Conservation (phyloP, 2,888 invertebrate species). For the Hypomecis punctinalis region DNA sequence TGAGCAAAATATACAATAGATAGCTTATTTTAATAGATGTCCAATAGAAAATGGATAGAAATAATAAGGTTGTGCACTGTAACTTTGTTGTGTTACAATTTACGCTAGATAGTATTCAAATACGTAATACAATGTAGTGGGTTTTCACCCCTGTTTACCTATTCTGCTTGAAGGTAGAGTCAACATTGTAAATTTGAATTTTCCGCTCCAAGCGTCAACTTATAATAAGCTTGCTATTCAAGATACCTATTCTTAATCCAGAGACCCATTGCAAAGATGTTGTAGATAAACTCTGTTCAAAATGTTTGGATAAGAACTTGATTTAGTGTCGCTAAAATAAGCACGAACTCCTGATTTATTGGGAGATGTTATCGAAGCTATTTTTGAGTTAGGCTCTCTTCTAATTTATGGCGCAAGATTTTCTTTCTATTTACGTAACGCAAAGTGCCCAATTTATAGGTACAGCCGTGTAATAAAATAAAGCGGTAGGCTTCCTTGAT, state of each 20-base stretch:
- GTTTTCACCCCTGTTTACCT: slow-evolving; percentile 7
- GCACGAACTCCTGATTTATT: slow-evolving; percentile 30
- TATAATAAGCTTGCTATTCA: slow-evolving; percentile 23
- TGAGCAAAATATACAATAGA: too few relatives aligned
- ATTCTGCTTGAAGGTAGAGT: slow-evolving; percentile 22
- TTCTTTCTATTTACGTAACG: slow-evolving; percentile 29
- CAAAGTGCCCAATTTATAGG: slow-evolving; percentile 46
- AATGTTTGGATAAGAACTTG: slow-evolving; percentile 24
- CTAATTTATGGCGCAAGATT: slow-evolving; percentile 34
- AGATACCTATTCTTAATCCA: slow-evolving; percentile 15
- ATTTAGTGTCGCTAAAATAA: slow-evolving; percentile 24
- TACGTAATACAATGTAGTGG: background rate
- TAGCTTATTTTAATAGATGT: too few relatives aligned
- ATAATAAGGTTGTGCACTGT: too few relatives aligned
- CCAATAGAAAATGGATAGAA: too few relatives aligned
- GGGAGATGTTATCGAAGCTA: slow-evolving; percentile 20
- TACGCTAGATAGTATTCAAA: too few relatives aligned
- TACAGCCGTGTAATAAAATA: slow-evolving; percentile 52
- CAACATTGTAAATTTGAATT: slow-evolving; percentile 33
- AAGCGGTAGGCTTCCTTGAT: slow-evolving; percentile 41
- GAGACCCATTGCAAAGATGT: slow-evolving; percentile 26
- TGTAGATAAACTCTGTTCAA: slow-evolving; percentile 21
- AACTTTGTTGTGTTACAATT: too few relatives aligned
- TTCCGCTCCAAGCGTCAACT: slow-evolving; percentile 27
- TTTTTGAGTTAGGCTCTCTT: slow-evolving; percentile 12